These are phyloP conservation scores for Botia kubotai DNA, from an alignment of 2,797 vertebrate genomes.

Conservation along the genomic window DNA sequence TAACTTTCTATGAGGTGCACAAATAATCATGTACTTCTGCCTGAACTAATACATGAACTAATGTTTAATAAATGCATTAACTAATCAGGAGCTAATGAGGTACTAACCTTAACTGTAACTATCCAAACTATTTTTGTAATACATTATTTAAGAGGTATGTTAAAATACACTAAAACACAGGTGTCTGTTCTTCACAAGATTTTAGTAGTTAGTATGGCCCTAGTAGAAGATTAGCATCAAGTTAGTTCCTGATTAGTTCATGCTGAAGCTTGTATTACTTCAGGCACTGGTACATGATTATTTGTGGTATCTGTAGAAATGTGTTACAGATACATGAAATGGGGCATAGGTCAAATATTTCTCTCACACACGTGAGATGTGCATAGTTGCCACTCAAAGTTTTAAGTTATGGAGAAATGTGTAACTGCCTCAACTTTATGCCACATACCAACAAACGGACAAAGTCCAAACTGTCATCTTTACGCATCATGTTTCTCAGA, in stretches of 20 bases:
- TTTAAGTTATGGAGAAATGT: background rate
- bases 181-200: too few species aligned
- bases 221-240: too few species aligned
- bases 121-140: background rate
- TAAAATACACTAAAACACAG: too few species aligned
- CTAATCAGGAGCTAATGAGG: background rate
- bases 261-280: background rate
- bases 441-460: background rate
- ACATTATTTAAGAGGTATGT: too few species aligned
- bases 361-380: background rate
- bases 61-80: background rate
- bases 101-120: background rate
- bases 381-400: background rate
- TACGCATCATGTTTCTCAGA: background rate
- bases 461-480: constrained; percentile 22
- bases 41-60: background rate
- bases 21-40: background rate
- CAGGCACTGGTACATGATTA: background rate
- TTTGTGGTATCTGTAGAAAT: background rate
- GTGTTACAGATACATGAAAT: background rate
- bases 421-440: background rate
- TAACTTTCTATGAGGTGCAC: background rate
- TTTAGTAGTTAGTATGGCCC: too few species aligned
- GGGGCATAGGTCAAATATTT: background rate
- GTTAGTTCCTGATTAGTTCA: background rate